phyloP scores from a whole-genome alignment of 1,140 invertebrate genomes.

The Bombus pyrosoma region DNA sequence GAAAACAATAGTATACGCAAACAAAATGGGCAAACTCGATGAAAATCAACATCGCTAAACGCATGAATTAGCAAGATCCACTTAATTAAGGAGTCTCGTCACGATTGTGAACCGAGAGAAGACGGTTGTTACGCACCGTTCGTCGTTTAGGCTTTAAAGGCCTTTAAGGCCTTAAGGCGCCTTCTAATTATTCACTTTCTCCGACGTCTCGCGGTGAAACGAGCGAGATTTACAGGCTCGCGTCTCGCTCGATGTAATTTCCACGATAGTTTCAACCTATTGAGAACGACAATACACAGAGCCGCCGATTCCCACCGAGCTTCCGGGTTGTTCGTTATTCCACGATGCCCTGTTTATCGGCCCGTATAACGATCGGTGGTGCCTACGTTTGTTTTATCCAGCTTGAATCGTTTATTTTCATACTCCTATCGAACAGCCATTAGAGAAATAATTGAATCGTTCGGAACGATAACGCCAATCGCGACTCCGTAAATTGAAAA shows the following conservation, averaged over 20 bases:
- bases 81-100: conserved; percentile 70
- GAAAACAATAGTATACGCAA: neutral
- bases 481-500: too few relatives aligned
- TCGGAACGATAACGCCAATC: too few relatives aligned
- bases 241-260: conserved; percentile 64
- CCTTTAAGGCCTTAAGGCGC: conserved; percentile 59
- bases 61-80: conserved; percentile 62
- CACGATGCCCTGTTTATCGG: neutral
- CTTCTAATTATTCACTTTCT: conserved; percentile 78
- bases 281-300: conserved; percentile 39
- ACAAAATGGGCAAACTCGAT: neutral
- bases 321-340: conserved; percentile 11
- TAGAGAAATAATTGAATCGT: neutral
- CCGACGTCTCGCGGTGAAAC: conserved; percentile 57
- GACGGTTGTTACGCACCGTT: conserved; percentile 69
- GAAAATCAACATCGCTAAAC: conserved; percentile 32
- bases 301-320: neutral
- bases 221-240: conserved; percentile 66
- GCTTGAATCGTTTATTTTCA: neutral
- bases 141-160: conserved; percentile 48
- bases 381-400: neutral
- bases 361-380: neutral
- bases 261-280: conserved; percentile 47
- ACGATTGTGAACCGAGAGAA: conserved; percentile 49
- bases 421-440: neutral